These are phyloP conservation scores for Athetis lepigone DNA, from an alignment of 2,888 invertebrate genomes.

Conservation along the genomic window DNA sequence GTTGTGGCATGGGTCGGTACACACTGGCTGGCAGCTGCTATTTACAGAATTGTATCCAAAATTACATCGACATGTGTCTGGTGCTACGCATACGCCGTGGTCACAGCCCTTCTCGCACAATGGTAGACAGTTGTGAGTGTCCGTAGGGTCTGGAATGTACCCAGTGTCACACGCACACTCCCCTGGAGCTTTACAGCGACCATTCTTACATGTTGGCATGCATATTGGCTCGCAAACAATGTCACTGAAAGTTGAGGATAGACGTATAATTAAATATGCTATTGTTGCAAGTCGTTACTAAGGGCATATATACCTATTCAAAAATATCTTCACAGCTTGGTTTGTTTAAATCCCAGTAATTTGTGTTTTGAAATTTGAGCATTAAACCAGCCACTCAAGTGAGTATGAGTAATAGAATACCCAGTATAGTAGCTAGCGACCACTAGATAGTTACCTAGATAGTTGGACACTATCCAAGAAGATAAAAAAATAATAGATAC, in stretches of 20 bases:
- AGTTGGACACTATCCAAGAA: too few species aligned
- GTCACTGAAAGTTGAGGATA: constrained; percentile 36
- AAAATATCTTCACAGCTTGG: too few species aligned
- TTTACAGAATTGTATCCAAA: constrained; percentile 40
- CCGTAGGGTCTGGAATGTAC: constrained; percentile 17
- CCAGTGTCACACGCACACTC: constrained; percentile 50
- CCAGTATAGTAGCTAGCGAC: too few species aligned
- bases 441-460: too few species aligned
- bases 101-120: constrained; percentile 56
- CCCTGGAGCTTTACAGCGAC: constrained; percentile 64
- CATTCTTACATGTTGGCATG: constrained; percentile 68
- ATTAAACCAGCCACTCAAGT: too few species aligned
- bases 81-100: constrained; percentile 68
- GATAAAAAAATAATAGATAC: too few species aligned
- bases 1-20: constrained; percentile 49
- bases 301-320: neutral
- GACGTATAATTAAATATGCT: neutral
- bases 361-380: too few species aligned
- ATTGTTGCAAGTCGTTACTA: neutral
- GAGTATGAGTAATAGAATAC: too few species aligned
- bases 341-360: too few species aligned
- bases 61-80: constrained; percentile 62
- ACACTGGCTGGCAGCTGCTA: constrained; percentile 49
- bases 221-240: constrained; percentile 71
- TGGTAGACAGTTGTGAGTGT: constrained; percentile 44